Percentiles rank a stretch among this genome's conserved stretches.
These are phyloP conservation scores for Carlito syrichta DNA, from an alignment of 2,113 vertebrate genomes.

Conservation along the genomic window DNA sequence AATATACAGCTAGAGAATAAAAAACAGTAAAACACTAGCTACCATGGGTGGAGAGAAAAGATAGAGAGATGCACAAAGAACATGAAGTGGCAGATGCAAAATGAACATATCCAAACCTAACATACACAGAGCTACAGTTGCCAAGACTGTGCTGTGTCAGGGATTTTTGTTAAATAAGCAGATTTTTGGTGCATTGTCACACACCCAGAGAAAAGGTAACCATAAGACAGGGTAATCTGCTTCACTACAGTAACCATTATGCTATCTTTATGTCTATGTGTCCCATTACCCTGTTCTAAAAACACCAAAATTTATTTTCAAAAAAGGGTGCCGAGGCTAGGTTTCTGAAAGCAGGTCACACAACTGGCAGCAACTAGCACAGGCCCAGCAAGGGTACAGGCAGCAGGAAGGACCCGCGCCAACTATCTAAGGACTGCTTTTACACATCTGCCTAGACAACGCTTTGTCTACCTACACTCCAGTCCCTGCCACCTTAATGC, in stretches of 20 bases:
- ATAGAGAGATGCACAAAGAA: neutral
- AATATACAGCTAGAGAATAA: neutral
- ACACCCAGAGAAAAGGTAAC: neutral
- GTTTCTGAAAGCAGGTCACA: neutral
- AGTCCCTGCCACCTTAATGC: neutral
- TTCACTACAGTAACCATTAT: neutral
- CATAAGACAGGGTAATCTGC: neutral
- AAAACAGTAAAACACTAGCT: neutral
- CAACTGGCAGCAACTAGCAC: neutral
- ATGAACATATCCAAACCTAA: too few species aligned
- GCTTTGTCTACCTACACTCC: too few species aligned
- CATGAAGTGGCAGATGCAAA: neutral
- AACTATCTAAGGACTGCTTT: neutral
- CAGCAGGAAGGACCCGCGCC: rapidly evolving
- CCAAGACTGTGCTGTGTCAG: neutral
- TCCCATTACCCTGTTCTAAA: neutral
- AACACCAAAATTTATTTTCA: neutral
- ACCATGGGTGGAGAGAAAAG: neutral
- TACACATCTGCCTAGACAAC: rapidly evolving
- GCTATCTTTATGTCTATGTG: neutral
- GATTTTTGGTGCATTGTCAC: neutral
- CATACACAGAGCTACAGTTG: neutral
- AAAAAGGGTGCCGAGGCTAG: neutral
- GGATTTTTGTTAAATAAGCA: neutral
- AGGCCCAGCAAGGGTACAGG: rapidly evolving